Evolutionary conservation across 2,797 vertebrate species (phyloP).

Genomic region (Pterois miles): DNA sequence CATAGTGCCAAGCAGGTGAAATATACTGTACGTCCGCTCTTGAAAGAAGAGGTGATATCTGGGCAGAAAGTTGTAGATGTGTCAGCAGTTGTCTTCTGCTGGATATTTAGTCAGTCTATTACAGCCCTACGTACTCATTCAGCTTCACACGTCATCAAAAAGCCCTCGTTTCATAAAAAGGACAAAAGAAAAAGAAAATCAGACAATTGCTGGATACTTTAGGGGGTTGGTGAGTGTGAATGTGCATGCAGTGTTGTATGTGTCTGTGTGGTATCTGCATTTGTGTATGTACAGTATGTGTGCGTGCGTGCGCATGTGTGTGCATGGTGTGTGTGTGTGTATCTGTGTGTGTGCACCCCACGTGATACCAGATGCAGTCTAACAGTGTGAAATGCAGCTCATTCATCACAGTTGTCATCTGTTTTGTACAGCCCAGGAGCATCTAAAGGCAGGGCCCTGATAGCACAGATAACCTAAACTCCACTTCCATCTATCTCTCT

Average conservation of each 20-base stretch:
- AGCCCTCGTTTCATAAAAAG: not conserved
- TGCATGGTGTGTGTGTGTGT: constrained; percentile 23
- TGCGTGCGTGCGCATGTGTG: constrained; percentile 22
- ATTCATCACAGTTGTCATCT: constrained; percentile 73
- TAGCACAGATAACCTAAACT: constrained; percentile 70
- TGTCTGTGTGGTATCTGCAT: not conserved
- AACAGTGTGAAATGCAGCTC: constrained; percentile 66
- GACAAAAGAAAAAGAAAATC: constrained; percentile 12
- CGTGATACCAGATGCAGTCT: constrained; percentile 45
- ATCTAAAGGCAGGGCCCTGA: constrained; percentile 60
- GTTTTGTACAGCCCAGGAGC: constrained; percentile 64
- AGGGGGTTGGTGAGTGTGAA: not conserved
- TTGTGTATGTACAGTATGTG: constrained; percentile 25
- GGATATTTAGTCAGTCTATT: constrained; percentile 6
- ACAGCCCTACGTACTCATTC: not conserved
- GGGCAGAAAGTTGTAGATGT: constrained; percentile 31
- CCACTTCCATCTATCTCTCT: constrained; percentile 51
- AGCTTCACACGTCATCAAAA: constrained; percentile 18
- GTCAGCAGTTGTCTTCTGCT: constrained; percentile 29
- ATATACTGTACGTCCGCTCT: no score
- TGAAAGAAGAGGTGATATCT: constrained; percentile 40
- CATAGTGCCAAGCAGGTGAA: no score
- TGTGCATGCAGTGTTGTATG: not conserved
- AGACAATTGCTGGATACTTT: constrained; percentile 7
- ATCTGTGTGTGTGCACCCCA: not conserved